Conservation (phyloP, 2,113 vertebrate genomes). For the Pica pica region DNA sequence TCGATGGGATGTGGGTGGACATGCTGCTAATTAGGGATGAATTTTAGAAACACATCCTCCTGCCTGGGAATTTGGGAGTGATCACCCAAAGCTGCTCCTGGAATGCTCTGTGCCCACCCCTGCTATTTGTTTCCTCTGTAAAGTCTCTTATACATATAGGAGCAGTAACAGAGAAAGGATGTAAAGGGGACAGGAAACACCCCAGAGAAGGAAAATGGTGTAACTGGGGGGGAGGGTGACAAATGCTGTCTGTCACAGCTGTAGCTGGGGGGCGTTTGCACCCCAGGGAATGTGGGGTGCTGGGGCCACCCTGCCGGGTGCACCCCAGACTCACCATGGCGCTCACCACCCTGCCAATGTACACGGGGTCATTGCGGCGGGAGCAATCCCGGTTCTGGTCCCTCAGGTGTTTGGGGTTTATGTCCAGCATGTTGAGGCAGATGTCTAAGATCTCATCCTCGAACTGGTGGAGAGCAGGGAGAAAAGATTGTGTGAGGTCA, state of each 20-base stretch:
- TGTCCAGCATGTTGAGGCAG: constrained; percentile 81
- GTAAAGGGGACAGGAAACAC: not conserved
- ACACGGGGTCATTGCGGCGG: constrained; percentile 73
- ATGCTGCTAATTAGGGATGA: not conserved
- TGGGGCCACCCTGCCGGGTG: not conserved
- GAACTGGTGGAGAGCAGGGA: constrained; percentile 68
- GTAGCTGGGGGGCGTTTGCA: not conserved
- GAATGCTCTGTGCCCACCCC: not conserved
- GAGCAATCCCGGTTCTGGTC: constrained; percentile 75
- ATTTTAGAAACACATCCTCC: not conserved
- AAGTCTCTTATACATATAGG: rapidly evolving
- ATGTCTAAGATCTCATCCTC: constrained; percentile 78
- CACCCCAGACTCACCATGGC: constrained; percentile 76
- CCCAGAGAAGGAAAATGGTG: not conserved
- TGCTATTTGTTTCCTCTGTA: not conserved
- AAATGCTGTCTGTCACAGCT: not conserved
- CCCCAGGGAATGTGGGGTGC: not conserved
- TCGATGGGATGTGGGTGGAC: rapidly evolving
- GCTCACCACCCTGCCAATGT: constrained; percentile 85
- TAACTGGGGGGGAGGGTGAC: not conserved
- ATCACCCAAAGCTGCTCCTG: not conserved
- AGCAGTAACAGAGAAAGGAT: not conserved
- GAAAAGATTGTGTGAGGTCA: not conserved
- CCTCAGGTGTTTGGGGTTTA: constrained; percentile 81
- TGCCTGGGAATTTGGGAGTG: not conserved